phyloP scores from a whole-genome alignment of 2,113 vertebrate genomes.

The Myotis brandtii region DNA sequence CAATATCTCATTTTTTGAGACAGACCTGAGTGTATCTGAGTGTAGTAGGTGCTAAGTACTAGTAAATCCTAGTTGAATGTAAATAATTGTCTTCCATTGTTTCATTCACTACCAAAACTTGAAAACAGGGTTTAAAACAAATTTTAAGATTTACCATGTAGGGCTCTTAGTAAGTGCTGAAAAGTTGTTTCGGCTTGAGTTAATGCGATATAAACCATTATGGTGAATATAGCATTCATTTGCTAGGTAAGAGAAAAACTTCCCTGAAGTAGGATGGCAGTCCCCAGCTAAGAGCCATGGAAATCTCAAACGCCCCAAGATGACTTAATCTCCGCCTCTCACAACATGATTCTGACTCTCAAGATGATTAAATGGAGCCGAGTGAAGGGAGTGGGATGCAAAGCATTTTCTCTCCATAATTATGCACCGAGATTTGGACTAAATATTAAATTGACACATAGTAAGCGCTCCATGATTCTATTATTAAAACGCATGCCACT shows the following conservation, averaged over 20 bases:
- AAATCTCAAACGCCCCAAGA: conserved; percentile 54
- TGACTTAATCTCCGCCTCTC: not conserved
- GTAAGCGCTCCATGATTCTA: not conserved
- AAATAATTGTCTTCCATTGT: not conserved
- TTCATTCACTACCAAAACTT: conserved; percentile 21
- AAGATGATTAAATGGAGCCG: conserved; percentile 2
- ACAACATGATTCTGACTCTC: not conserved
- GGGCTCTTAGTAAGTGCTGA: not conserved
- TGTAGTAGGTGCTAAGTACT: not conserved
- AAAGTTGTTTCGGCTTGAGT: conserved; percentile 28
- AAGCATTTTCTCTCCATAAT: conserved; percentile 32
- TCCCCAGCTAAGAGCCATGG: not conserved
- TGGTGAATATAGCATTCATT: not conserved
- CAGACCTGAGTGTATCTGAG: not conserved
- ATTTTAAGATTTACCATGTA: conserved; percentile 23
- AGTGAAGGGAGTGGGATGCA: not conserved
- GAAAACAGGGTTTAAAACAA: not conserved
- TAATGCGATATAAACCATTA: not conserved
- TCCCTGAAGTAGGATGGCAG: not conserved
- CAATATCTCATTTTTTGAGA: not conserved
- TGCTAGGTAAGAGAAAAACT: not conserved
- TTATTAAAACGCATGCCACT: not conserved
- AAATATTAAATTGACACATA: not conserved
- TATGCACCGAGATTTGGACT: not conserved
- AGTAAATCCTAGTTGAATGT: not conserved